Percentiles rank a stretch among this genome's conserved stretches.
Conservation (phyloP, 2,797 vertebrate species). For the Mormyrus hasselquistii region DNA sequence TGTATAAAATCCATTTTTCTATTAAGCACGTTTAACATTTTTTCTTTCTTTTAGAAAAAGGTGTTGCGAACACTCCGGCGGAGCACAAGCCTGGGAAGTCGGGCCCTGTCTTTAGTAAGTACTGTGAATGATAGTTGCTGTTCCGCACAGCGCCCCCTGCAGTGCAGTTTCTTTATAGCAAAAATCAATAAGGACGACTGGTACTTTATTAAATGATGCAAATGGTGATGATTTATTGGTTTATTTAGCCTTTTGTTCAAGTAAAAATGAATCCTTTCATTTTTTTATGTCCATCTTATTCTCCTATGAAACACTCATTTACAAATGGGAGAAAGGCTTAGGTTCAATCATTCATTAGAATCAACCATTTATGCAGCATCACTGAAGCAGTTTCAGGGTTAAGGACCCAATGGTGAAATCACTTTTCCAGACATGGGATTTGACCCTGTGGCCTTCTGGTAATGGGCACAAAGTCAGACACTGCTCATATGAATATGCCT, state of each 20-base stretch:
- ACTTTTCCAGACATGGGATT: neutral
- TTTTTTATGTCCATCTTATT: neutral
- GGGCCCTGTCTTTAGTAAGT: conserved; percentile 71
- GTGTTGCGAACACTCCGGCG: conserved; percentile 65
- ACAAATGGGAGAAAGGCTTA: neutral
- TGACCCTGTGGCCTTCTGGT: neutral
- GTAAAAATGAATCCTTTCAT: neutral
- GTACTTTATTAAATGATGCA: neutral
- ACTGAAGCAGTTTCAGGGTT: neutral
- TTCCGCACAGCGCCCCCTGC: neutral
- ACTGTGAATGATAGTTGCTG: conserved; percentile 21
- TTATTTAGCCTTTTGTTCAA: neutral
- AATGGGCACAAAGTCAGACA: neutral
- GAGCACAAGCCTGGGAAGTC: conserved; percentile 75
- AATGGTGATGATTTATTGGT: neutral
- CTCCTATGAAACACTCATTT: neutral
- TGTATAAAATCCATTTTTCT: conserved; percentile 2
- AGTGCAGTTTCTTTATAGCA: neutral
- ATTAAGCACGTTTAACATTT: conserved; percentile 44
- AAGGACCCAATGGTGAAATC: neutral
- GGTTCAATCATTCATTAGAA: neutral
- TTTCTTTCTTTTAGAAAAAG: conserved; percentile 64
- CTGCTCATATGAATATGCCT: neutral
- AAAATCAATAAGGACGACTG: neutral
- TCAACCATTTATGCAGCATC: neutral